Evolutionary conservation across 2,797 vertebrate genomes (phyloP).

Genomic region (Lagodon rhomboides): DNA sequence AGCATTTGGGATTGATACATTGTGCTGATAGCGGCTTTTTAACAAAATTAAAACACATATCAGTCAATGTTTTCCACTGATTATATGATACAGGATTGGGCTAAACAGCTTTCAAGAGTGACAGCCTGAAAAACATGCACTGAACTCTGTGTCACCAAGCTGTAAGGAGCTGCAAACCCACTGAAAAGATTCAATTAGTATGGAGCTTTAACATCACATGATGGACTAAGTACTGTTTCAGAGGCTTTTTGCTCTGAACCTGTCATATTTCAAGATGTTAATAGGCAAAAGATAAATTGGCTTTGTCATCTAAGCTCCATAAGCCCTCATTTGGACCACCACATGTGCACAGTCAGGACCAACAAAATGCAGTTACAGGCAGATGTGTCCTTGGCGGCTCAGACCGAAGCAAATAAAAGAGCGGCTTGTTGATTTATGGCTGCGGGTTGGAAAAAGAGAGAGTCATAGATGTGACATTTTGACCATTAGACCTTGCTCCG

Average conservation of each 20-base stretch:
- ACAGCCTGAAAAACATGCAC: conserved; percentile 36
- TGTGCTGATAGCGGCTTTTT: conserved; percentile 9
- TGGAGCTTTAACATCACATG: conserved; percentile 36
- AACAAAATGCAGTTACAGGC: conserved; percentile 49
- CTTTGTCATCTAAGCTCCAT: conserved; percentile 55
- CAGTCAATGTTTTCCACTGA: conserved; percentile 14
- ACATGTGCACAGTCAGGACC: conserved; percentile 43
- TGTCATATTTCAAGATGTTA: conserved; percentile 46
- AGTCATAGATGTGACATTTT: conserved; percentile 83
- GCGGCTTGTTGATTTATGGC: conserved; percentile 82
- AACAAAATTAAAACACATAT: conserved; percentile 27
- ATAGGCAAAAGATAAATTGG: conserved; percentile 36
- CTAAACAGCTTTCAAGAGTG: conserved; percentile 15
- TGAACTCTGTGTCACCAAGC: conserved; percentile 38
- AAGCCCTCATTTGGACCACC: conserved; percentile 58
- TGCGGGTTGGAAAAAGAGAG: conserved; percentile 69
- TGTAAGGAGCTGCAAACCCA: conserved; percentile 38
- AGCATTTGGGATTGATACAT: conserved; percentile 15
- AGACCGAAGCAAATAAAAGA: conserved; percentile 75
- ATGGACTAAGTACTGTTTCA: conserved; percentile 29
- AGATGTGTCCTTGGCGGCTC: conserved; percentile 58
- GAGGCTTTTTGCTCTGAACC: conserved; percentile 36
- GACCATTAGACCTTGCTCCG: conserved; percentile 83
- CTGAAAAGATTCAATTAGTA: conserved; percentile 58
- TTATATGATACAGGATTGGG: conserved; percentile 19